These are phyloP conservation scores for Drosophila asahinai DNA, from an alignment of 1,140 invertebrate genomes.

Conservation along the genomic window DNA sequence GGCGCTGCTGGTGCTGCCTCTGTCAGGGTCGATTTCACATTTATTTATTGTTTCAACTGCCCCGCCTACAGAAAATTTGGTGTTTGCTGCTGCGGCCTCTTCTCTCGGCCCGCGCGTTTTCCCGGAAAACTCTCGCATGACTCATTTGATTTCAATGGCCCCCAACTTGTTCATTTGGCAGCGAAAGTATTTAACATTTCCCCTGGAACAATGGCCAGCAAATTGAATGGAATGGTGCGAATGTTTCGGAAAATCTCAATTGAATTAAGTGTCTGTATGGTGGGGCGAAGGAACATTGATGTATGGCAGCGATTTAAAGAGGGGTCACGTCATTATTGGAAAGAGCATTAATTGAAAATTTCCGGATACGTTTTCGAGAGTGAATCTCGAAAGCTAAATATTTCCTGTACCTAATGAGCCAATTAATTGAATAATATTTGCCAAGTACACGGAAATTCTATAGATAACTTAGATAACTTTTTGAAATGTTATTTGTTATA, in stretches of 20 bases:
- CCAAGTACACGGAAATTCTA: no score
- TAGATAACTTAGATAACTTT: no score
- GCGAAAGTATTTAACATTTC: conserved; percentile 71
- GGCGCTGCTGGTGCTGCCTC: conserved; percentile 18
- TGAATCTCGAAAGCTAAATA: neutral
- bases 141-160: conserved; percentile 77
- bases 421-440: no score
- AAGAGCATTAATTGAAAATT: neutral
- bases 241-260: conserved; percentile 48
- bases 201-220: conserved; percentile 43
- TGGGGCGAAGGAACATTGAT: neutral
- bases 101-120: neutral
- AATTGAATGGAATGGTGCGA: conserved; percentile 58
- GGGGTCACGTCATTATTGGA: neutral
- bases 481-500: no score
- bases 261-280: conserved; percentile 41
- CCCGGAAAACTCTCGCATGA: conserved; percentile 56
- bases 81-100: neutral
- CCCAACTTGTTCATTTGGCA: conserved; percentile 74
- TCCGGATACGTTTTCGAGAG: neutral
- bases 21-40: conserved; percentile 58
- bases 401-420: neutral
- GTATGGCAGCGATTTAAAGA: conserved; percentile 1
- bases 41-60: conserved; percentile 56
- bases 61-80: conserved; percentile 29